Base-by-base conservation (phyloP, 2,797 vertebrate genomes). In the Hylomyscus alleni region DNA sequence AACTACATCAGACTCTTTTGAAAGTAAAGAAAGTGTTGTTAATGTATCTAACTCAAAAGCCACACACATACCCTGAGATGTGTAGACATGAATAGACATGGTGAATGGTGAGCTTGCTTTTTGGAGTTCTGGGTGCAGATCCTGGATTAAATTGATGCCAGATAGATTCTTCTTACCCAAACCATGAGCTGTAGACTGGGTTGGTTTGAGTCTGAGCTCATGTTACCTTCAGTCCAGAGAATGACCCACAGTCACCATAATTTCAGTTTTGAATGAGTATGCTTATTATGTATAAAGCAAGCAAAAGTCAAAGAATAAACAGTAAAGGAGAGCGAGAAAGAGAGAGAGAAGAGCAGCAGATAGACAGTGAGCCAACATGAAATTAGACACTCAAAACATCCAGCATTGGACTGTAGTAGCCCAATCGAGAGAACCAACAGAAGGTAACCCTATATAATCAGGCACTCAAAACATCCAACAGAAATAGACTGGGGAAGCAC, bases 1-100 rank as follows among this genome's bases (percentile, higher is more conserved):
- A 3, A 77, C 20, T 89, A 89, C 50, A n/a, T 1, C 0, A 7
- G 20, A n/a, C 20, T 31, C 29, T n/a, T 47, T 76, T 20, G 76
- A 76, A 3, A 9, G 26, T 0, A 58, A 75, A 56, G 31, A 9
- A 62, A 60, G 47, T 60, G 7, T 73, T 44, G 34, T 62, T 84
- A 67, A 47, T 54, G 12, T 60, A n/a, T 77, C 93, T 84, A 86
- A 54, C 94, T 22, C n/a, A 37, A 93, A 94, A 92, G 24, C 8
- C 69, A 50, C 2, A 50, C 29, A 62, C 54, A n/a, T 6, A 89
- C 19, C 26, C n/a, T 88, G 72, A 37, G 4, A 15, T 56, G n/a
- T 14, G 40, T 31, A n/a, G 14, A 67, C 29, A 10, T 81, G 47
- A 91, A 75, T 2, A 80, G 44, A n/a, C 20, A 14, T 13, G 12